Evolutionary conservation across 1,140 invertebrate species (phyloP).

Genomic region (Apolygus lucorum): DNA sequence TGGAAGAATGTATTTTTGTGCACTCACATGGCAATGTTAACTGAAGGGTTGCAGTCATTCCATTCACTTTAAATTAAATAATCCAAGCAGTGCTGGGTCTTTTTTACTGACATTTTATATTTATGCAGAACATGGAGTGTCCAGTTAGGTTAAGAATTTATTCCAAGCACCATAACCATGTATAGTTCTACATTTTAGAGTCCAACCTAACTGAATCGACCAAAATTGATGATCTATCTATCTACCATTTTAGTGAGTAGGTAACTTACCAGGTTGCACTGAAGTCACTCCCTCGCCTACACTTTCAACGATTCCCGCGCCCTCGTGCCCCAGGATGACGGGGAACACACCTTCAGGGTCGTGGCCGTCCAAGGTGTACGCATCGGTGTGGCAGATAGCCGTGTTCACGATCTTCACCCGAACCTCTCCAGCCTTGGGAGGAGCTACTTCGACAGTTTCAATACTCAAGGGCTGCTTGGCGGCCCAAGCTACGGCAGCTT

Average conservation of each 20-base stretch:
- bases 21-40: no score
- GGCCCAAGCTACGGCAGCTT: constrained; percentile 86
- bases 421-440: constrained; percentile 76
- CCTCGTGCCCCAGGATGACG: constrained; percentile 87
- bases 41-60: no score
- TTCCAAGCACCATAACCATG: no score
- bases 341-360: constrained; percentile 95
- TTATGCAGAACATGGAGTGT: no score
- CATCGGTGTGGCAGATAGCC: constrained; percentile 97
- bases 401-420: constrained; percentile 70
- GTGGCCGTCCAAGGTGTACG: constrained; percentile 82
- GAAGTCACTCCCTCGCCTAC: constrained; percentile 86
- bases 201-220: neutral
- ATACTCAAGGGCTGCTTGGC: constrained; percentile 75
- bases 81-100: no score
- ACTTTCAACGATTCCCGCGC: constrained; percentile 91
- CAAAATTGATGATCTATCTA: neutral
- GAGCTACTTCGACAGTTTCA: constrained; percentile 89
- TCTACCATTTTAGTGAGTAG: no score
- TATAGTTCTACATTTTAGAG: no score
- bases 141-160: no score
- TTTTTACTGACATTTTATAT: no score
- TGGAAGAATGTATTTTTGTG: no score
- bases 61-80: no score
- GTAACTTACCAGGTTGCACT: constrained; percentile 62